phyloP scores from a whole-genome alignment of 2,888 invertebrate species.

The Phyllotreta striolata region DNA sequence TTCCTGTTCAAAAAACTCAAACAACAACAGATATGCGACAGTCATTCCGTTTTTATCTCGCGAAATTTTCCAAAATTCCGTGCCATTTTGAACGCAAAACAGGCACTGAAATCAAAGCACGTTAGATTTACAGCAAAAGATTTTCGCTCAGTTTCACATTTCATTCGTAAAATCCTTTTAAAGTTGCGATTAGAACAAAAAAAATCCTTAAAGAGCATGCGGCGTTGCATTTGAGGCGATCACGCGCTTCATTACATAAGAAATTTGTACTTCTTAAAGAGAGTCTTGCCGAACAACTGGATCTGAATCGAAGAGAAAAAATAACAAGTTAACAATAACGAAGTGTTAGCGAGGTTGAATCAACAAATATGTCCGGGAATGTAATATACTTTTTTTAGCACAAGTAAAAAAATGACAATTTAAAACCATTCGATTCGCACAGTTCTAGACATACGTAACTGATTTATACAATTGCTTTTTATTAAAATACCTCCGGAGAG shows the following conservation, averaged over 20 bases:
- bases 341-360: slow-evolving; percentile 54
- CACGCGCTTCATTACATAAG: not conserved
- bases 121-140: too few species aligned
- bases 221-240: too few species aligned
- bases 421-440: slow-evolving; percentile 49
- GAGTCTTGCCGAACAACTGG: slow-evolving; percentile 32
- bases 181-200: too few species aligned
- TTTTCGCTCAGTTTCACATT: too few species aligned
- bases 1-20: too few species aligned
- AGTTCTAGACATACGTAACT: slow-evolving; percentile 46
- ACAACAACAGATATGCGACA: too few species aligned
- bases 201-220: too few species aligned
- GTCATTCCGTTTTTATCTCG: too few species aligned
- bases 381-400: slow-evolving; percentile 54
- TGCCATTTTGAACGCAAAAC: too few species aligned
- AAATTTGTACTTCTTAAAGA: slow-evolving; percentile 28
- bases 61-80: too few species aligned
- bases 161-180: too few species aligned
- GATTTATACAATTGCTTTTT: slow-evolving; percentile 44
- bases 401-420: slow-evolving; percentile 48
- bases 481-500: slow-evolving; percentile 54
- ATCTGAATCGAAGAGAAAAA: slow-evolving; percentile 35
- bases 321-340: slow-evolving; percentile 56
- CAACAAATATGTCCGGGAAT: slow-evolving; percentile 58
- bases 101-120: too few species aligned